A percentile compares a stretch with the other conserved stretches of the same genome.
These are phyloP conservation scores for Baryphthengus martii DNA, from an alignment of 2,113 vertebrate species.

Conservation along the genomic window DNA sequence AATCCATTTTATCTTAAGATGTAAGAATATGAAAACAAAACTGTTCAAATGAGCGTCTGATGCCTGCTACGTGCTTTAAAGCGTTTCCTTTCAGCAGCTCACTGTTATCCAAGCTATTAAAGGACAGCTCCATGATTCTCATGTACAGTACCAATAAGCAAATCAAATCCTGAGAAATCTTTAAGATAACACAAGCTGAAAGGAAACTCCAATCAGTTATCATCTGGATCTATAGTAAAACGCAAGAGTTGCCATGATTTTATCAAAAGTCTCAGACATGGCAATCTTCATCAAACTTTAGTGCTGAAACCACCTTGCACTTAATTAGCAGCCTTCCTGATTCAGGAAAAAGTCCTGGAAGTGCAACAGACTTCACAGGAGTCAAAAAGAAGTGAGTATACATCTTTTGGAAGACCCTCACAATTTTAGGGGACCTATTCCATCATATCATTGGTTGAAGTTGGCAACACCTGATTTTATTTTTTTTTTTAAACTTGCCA, in stretches of 20 bases:
- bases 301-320: neutral
- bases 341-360: neutral
- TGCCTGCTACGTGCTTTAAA: neutral
- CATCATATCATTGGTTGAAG: neutral
- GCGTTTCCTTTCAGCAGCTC: neutral
- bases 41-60: neutral
- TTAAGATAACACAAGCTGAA: neutral
- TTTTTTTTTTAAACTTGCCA: neutral
- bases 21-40: neutral
- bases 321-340: neutral
- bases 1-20: neutral
- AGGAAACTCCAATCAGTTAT: neutral
- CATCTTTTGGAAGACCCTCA: neutral
- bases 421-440: neutral
- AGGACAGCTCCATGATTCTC: neutral
- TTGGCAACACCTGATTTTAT: neutral
- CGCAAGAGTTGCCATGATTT: neutral
- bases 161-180: neutral
- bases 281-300: neutral
- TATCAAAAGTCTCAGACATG: neutral
- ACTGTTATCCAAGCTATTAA: neutral
- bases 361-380: accelerated
- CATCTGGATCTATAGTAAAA: neutral
- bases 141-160: neutral
- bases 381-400: accelerated